These are phyloP conservation scores for Rhynchophorus ferrugineus DNA, from an alignment of 1,140 invertebrate species.

Conservation along the genomic window DNA sequence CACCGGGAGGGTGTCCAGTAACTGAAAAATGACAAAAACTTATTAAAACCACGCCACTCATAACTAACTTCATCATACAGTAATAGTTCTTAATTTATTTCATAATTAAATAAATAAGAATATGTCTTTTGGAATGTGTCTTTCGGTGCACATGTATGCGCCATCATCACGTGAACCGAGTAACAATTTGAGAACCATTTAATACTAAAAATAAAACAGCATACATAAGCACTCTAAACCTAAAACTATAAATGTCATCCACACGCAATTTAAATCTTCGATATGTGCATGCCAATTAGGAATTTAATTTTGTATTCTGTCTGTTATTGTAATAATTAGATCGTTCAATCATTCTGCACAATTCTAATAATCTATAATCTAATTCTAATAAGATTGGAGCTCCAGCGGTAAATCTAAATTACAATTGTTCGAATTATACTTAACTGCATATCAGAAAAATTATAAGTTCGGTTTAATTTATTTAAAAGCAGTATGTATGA, in stretches of 20 bases:
- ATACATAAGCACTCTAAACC: slow-evolving; percentile 33
- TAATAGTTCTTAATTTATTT: not conserved
- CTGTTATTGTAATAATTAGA: slow-evolving; percentile 18
- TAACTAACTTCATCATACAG: no score
- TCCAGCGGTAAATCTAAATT: not conserved
- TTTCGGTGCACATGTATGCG: slow-evolving; percentile 30
- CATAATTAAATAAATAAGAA: not conserved
- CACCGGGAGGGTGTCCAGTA: slow-evolving; percentile 99
- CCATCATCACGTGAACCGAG: no score
- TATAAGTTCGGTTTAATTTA: not conserved
- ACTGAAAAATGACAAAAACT: slow-evolving; percentile 61
- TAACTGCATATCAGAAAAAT: not conserved
- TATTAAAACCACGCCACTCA: slow-evolving; percentile 1
- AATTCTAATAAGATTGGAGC: not conserved
- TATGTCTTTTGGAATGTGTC: not conserved
- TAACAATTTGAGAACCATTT: no score
- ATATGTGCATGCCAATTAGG: slow-evolving; percentile 31
- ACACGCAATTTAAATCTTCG: slow-evolving; percentile 15
- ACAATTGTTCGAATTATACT: no score
- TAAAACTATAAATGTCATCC: slow-evolving; percentile 1
- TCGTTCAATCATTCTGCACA: slow-evolving; percentile 36
- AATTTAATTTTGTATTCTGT: slow-evolving; percentile 15
- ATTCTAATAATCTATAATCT: slow-evolving; percentile 2
- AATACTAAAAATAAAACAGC: slow-evolving; percentile 21
- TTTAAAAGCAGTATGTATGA: not conserved